A percentile compares a stretch with the other conserved stretches of the same genome.
Evolutionary conservation across 2,888 invertebrate species (phyloP).

Genomic region (Apotomis capreana): DNA sequence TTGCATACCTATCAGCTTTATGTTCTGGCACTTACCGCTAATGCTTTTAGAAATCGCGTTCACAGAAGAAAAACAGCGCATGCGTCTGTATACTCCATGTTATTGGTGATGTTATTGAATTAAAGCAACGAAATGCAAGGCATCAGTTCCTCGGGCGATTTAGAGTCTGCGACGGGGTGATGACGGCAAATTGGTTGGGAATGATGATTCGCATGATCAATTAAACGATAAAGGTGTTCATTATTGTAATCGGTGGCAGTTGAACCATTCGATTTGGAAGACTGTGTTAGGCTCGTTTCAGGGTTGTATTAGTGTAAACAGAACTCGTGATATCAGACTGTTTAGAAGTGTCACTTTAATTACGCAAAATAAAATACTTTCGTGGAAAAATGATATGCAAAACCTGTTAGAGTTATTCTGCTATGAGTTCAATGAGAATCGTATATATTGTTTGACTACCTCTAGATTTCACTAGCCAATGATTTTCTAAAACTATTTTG

Average conservation of each 20-base stretch:
- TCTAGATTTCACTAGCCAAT: too few relatives aligned
- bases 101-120: not conserved
- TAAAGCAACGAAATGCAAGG: conserved; percentile 55
- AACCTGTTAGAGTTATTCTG: too few relatives aligned
- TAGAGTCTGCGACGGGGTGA: conserved; percentile 54
- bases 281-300: not conserved
- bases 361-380: too few relatives aligned
- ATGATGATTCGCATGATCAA: conserved; percentile 56
- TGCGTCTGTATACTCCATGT: not conserved
- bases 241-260: conserved; percentile 16
- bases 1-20: conserved; percentile 81
- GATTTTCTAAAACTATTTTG: too few relatives aligned
- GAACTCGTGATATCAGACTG: too few relatives aligned
- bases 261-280: conserved; percentile 5
- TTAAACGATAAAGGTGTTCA: conserved; percentile 44
- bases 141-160: conserved; percentile 68
- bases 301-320: not conserved
- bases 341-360: too few relatives aligned
- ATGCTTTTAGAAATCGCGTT: conserved; percentile 65
- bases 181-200: conserved; percentile 59
- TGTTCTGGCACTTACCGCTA: conserved; percentile 76
- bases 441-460: too few relatives aligned
- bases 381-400: too few relatives aligned
- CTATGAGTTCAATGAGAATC: too few relatives aligned
- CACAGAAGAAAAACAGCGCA: conserved; percentile 6